A percentile compares a stretch with the other conserved stretches of the same genome.
phyloP scores from a whole-genome alignment of 30 jellyfish, hydroid and myxozoan species.

The Hydractinia echinata region DNA sequence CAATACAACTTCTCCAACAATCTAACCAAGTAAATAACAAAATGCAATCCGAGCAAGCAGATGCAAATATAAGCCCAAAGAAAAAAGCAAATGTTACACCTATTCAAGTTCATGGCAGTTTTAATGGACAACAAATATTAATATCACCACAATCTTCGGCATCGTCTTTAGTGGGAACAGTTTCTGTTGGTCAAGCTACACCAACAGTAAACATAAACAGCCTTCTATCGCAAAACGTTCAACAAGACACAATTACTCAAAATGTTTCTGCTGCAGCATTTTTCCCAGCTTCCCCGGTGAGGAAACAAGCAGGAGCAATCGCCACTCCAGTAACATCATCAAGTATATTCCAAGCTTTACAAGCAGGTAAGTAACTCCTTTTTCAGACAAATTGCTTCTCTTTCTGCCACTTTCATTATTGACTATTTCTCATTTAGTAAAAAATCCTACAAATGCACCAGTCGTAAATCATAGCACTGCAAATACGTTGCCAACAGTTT shows the following conservation, averaged over 20 bases:
- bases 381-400: not conserved
- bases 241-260: not conserved
- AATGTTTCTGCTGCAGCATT: not conserved
- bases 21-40: not conserved
- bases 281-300: constrained; percentile 1
- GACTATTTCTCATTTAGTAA: not conserved
- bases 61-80: no score
- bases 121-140: not conserved
- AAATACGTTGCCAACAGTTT: not conserved
- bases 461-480: not conserved
- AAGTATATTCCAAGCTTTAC: constrained; percentile 16
- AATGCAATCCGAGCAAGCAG: not conserved
- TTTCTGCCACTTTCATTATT: not conserved
- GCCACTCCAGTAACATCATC: not conserved
- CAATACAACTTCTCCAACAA: constrained; percentile 20
- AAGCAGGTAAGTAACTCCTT: constrained; percentile 13
- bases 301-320: not conserved
- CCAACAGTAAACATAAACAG: not conserved
- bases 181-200: constrained; percentile 13
- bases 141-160: constrained; percentile 1
- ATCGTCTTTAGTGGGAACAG: constrained; percentile 19
- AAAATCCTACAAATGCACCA: not conserved
- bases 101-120: constrained; percentile 1
- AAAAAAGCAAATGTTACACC: constrained; percentile 6
- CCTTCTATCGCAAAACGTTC: not conserved